Evolutionary conservation across 2,113 vertebrate species (phyloP).

Genomic region (Pluvialis apricaria): DNA sequence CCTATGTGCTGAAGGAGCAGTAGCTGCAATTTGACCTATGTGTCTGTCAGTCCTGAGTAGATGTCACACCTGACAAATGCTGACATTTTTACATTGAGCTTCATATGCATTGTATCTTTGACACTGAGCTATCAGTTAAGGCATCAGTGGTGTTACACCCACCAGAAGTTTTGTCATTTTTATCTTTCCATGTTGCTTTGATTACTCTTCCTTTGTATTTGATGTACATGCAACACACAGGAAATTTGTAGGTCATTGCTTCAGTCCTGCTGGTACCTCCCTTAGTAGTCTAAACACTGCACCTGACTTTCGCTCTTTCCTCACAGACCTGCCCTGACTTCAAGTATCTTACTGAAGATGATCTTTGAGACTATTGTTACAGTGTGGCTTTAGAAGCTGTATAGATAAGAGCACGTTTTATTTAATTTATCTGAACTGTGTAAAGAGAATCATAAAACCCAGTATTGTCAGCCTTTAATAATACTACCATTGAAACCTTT

Average conservation of each 20-base stretch:
- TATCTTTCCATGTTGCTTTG: not conserved
- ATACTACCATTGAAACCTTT: constrained; percentile 48
- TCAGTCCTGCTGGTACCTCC: not conserved
- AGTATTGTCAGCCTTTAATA: constrained; percentile 51
- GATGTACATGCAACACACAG: not conserved
- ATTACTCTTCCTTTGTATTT: not conserved
- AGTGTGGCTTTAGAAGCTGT: constrained; percentile 2
- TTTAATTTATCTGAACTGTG: constrained; percentile 59
- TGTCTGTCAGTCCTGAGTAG: not conserved
- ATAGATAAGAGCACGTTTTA: constrained; percentile 54
- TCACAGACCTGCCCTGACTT: not conserved
- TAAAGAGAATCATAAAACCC: constrained; percentile 28
- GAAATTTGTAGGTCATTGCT: not conserved
- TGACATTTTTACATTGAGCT: not conserved
- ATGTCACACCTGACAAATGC: not conserved
- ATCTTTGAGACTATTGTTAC: constrained; percentile 8
- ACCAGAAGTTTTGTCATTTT: not conserved
- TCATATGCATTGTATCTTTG: not conserved
- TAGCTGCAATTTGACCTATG: not conserved
- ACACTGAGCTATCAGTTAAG: not conserved
- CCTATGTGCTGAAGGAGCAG: not conserved
- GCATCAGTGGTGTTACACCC: not conserved
- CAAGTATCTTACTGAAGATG: not conserved
- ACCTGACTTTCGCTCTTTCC: not conserved
- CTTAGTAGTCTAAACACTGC: not conserved